Percentiles rank a stretch among this genome's conserved stretches.
phyloP scores from a whole-genome alignment of 2,888 invertebrate species.

The Boloria selene region DNA sequence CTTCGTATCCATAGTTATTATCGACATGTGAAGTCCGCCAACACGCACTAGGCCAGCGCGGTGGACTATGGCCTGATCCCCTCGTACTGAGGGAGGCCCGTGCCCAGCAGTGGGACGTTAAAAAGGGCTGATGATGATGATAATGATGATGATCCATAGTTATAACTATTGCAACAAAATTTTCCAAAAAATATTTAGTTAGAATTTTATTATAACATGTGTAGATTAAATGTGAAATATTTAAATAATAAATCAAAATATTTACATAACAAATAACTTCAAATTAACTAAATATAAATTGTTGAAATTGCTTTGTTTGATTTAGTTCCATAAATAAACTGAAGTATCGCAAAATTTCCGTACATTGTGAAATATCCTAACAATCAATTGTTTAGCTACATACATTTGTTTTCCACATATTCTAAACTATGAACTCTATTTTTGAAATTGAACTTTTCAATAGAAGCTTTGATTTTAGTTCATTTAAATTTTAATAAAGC shows the following conservation, averaged over 20 bases:
- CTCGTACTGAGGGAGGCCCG: no score
- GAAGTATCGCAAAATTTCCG: neutral
- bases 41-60: no score
- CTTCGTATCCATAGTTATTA: no score
- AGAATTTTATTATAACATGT: no score
- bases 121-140: no score
- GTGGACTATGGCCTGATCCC: no score
- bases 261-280: constrained; percentile 15
- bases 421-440: neutral
- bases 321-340: neutral
- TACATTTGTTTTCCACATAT: constrained; percentile 11
- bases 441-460: constrained; percentile 13
- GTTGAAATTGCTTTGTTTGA: neutral
- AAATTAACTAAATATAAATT: constrained; percentile 22
- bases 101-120: no score
- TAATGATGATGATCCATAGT: no score
- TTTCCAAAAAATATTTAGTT: no score
- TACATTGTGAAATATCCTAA: constrained; percentile 11
- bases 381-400: constrained; percentile 9
- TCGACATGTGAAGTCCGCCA: no score
- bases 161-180: no score
- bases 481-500: no score
- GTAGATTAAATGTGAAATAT: neutral
- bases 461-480: neutral
- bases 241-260: neutral